Evolutionary conservation across 2,113 vertebrate genomes (phyloP).

Genomic region (Morone chrysops): DNA sequence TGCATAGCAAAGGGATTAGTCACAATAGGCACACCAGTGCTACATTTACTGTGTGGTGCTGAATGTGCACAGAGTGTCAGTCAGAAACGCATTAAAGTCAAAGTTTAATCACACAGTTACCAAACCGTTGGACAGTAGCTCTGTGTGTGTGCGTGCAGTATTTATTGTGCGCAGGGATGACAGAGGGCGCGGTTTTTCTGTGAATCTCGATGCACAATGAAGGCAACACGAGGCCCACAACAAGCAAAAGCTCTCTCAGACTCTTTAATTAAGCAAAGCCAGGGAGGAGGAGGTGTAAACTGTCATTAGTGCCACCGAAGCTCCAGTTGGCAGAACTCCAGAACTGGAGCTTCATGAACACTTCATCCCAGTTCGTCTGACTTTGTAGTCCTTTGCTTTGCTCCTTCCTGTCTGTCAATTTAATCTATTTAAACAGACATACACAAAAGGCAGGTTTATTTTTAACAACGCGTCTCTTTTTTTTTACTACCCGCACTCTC

Average conservation of each 20-base stretch:
- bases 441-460: slow-evolving; percentile 31
- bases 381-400: neutral
- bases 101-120: slow-evolving; percentile 31
- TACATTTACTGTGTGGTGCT: slow-evolving; percentile 3
- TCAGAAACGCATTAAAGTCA: neutral
- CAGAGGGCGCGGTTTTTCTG: neutral
- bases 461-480: slow-evolving; percentile 22
- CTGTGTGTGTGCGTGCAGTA: neutral
- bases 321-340: slow-evolving; percentile 55
- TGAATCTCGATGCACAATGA: slow-evolving; percentile 42
- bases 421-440: neutral
- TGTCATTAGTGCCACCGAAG: slow-evolving; percentile 7
- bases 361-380: neutral
- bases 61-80: slow-evolving; percentile 1
- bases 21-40: slow-evolving; percentile 27
- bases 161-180: neutral
- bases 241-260: slow-evolving; percentile 62
- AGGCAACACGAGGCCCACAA: slow-evolving; percentile 34
- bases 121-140: neutral
- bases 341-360: slow-evolving; percentile 32
- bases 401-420: neutral
- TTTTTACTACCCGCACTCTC: neutral
- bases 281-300: slow-evolving; percentile 20
- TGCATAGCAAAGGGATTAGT: slow-evolving; percentile 40
- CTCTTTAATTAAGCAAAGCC: slow-evolving; percentile 53